Evolutionary conservation across 2,113 vertebrate species (phyloP).

Genomic region (Barbus barbus): DNA sequence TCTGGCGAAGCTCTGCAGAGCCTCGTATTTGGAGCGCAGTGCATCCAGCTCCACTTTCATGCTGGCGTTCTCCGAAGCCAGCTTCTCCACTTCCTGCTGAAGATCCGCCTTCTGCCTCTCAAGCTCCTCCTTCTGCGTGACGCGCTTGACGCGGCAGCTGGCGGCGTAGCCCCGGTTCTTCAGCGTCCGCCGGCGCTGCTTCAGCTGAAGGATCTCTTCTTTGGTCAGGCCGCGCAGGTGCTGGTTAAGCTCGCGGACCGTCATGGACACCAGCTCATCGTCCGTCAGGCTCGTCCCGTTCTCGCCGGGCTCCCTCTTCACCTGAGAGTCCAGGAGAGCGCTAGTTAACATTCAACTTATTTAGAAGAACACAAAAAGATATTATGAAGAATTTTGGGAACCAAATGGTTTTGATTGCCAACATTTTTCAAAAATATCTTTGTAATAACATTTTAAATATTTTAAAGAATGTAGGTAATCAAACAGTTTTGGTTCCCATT

Average conservation of each 20-base stretch:
- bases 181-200: slow-evolving; percentile 94
- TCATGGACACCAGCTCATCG: slow-evolving; percentile 98
- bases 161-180: slow-evolving; percentile 96
- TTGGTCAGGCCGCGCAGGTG: slow-evolving; percentile 94
- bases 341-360: too few species aligned
- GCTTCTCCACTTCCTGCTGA: slow-evolving; percentile 97
- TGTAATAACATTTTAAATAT: too few species aligned
- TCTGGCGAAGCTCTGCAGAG: slow-evolving; percentile 96
- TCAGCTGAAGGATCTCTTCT: slow-evolving; percentile 96
- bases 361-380: too few species aligned
- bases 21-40: slow-evolving; percentile 96
- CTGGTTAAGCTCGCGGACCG: slow-evolving; percentile 97
- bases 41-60: slow-evolving; percentile 96
- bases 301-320: slow-evolving; percentile 98
- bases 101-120: slow-evolving; percentile 96
- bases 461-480: too few species aligned
- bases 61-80: slow-evolving; percentile 93
- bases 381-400: too few species aligned
- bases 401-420: too few species aligned
- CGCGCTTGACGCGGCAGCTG: slow-evolving; percentile 95
- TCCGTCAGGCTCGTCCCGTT: slow-evolving; percentile 99
- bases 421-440: too few species aligned
- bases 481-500: too few species aligned
- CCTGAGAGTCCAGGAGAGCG: slow-evolving; percentile 75
- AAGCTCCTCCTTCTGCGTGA: slow-evolving; percentile 98